phyloP scores from a whole-genome alignment of 53 echinoderm and acorn worm species.

The Astropecten irregularis region DNA sequence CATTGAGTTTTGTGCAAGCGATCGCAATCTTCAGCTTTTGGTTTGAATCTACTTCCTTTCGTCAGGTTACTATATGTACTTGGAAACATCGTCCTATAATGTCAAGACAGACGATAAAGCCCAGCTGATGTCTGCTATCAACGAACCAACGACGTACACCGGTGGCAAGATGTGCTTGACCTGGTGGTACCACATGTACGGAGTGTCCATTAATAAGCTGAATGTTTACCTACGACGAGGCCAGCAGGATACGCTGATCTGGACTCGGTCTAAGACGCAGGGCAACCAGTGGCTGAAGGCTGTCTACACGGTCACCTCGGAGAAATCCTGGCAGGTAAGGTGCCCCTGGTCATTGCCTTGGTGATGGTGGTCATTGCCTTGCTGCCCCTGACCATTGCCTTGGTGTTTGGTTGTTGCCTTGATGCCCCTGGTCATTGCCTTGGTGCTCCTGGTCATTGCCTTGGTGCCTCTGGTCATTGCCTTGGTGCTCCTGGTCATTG shows the following conservation, averaged over 20 bases:
- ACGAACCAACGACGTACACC: slow-evolving; percentile 46
- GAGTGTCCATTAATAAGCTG: slow-evolving; percentile 72
- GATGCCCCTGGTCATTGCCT: no score
- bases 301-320: slow-evolving; percentile 22
- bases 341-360: no score
- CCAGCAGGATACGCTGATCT: slow-evolving; percentile 51
- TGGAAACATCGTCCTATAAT: slow-evolving; percentile 67
- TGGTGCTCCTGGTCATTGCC: no score
- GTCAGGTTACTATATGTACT: slow-evolving; percentile 82
- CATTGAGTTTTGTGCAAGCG: neutral
- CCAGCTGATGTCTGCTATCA: slow-evolving; percentile 34
- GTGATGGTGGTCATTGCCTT: no score
- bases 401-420: no score
- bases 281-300: slow-evolving; percentile 58
- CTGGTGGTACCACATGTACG: slow-evolving; percentile 98
- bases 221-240: slow-evolving; percentile 63
- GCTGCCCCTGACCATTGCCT: no score
- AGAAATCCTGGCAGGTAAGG: slow-evolving; percentile 56
- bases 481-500: no score
- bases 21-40: no score
- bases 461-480: no score
- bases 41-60: neutral
- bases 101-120: slow-evolving; percentile 48
- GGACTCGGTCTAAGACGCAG: slow-evolving; percentile 52
- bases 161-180: slow-evolving; percentile 59